These are phyloP conservation scores for Nowickia ferox DNA, from an alignment of 2,888 invertebrate species.

Conservation along the genomic window DNA sequence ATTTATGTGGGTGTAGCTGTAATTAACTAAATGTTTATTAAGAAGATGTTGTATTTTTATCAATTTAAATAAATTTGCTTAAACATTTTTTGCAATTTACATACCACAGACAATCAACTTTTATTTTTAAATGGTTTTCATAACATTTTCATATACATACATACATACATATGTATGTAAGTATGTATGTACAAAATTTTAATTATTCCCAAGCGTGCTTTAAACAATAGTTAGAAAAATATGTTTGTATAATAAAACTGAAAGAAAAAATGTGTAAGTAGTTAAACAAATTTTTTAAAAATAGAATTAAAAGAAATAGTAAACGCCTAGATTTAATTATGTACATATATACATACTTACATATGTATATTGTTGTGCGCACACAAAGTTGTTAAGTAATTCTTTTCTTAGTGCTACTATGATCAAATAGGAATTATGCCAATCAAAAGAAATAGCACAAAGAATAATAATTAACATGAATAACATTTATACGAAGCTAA, in stretches of 20 bases:
- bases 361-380: neutral
- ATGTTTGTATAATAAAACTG: neutral
- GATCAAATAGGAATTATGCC: conserved; percentile 50
- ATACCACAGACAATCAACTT: conserved; percentile 50
- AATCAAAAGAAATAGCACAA: conserved; percentile 58
- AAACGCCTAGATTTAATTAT: conserved; percentile 47
- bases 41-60: conserved; percentile 39
- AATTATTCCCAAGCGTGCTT: conserved; percentile 32
- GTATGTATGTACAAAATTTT: neutral
- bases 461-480: conserved; percentile 40
- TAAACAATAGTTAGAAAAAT: conserved; percentile 38
- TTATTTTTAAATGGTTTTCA: conserved; percentile 25
- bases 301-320: conserved; percentile 8
- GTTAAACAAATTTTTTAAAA: conserved; percentile 24
- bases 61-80: conserved; percentile 59
- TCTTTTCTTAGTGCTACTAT: conserved; percentile 8
- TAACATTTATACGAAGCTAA: conserved; percentile 14
- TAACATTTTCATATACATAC: conserved; percentile 35
- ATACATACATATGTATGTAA: too few species aligned
- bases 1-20: conserved; percentile 58
- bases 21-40: conserved; percentile 50
- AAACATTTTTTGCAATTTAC: conserved; percentile 42
- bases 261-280: neutral
- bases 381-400: conserved; percentile 38
- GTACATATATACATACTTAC: conserved; percentile 9